Evolutionary conservation across 2,113 vertebrate genomes (phyloP).

Genomic region (Myanophis thanlyinensis): DNA sequence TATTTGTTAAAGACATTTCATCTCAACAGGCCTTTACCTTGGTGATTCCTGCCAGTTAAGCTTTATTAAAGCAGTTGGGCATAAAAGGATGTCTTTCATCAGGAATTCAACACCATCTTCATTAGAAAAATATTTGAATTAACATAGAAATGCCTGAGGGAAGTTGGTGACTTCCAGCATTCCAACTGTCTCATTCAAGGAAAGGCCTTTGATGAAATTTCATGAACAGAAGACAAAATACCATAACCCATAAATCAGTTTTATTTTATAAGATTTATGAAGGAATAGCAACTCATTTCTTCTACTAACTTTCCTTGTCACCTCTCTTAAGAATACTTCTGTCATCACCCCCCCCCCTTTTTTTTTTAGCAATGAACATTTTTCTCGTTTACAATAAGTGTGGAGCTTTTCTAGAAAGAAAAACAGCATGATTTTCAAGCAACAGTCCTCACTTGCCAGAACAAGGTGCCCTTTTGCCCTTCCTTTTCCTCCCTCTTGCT

Average conservation of each 20-base stretch:
- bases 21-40: background rate
- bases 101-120: background rate
- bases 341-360: rapidly evolving
- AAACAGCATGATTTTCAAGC: background rate
- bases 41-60: background rate
- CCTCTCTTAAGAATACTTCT: background rate
- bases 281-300: background rate
- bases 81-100: background rate
- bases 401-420: background rate
- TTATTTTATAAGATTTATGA: background rate
- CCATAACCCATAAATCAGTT: background rate
- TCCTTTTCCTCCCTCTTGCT: background rate
- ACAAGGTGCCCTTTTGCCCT: background rate
- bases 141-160: background rate
- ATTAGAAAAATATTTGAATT: background rate
- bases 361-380: background rate
- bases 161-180: background rate
- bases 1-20: background rate
- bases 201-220: no score
- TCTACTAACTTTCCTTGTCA: background rate
- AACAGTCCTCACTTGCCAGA: background rate
- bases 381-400: background rate
- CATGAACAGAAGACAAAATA: background rate
- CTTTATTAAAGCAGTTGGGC: background rate
- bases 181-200: background rate